Base-by-base conservation (phyloP, 2,888 invertebrate genomes). In the Mongoloraphidia duomilia region DNA sequence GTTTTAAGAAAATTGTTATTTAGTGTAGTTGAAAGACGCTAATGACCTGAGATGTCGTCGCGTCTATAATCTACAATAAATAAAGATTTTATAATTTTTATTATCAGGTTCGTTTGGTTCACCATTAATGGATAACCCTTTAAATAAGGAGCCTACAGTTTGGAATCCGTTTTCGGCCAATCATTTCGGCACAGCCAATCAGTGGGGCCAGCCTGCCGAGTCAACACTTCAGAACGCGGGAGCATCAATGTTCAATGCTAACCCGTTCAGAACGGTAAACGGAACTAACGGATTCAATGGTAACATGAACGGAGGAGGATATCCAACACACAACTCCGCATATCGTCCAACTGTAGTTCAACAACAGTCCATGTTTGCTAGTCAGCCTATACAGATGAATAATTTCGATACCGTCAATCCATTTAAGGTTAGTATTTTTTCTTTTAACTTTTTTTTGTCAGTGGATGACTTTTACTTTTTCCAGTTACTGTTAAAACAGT, bases 321-420 rank as follows among this genome's bases (percentile, higher is more conserved):
- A 46, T 43, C 58, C 61, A 11, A 43, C 54, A 26, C 51, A 55
- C 26, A 60, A 60, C 54, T 60, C 61, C 13, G 55, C 58, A 5
- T 26, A 42, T 60, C 56, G 39, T 54, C 58, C 9, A 61, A 59
- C 44, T 47, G n/a, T 49, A 51, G 35, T 33, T 46, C 40, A 40
- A 40, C 40, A 41, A 12, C 40, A 47, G 12, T 46, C 13, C 43
- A 17, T 46, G 50, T 50, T 50, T 43, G 38, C 47, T 50, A 48
- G 50, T 50, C 47, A 46, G 38, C 38, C n/a, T 8, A n/a, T 12
- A 13, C 37, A 44, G 36, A 44, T 47, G 34, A 44, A 34, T 36
- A 50, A 50, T 54, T 41, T 65, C 65, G 65, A 57, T 61, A 49
- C 61, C 62, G 12, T 41, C 41, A 66, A 67, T 58, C 66, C 67